Evolutionary conservation across 2,113 vertebrate species (phyloP), one percentile per base, ranked within the genome.

Genomic region (Lepisosteus osseus): DNA sequence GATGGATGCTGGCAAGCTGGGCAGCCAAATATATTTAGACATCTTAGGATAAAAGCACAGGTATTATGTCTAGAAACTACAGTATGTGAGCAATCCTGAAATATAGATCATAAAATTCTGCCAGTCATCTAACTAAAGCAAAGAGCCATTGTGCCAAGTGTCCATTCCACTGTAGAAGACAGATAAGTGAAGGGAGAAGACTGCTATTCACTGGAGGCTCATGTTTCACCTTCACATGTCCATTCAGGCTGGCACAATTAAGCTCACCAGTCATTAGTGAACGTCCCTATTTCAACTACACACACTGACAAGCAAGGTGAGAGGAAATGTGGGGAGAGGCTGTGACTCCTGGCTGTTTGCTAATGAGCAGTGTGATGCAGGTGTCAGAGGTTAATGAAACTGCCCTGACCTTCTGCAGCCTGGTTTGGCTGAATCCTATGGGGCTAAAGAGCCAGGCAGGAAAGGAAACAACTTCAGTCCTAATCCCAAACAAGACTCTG

Each of bases 381-480:
- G n/a, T 61, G 67, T 64, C 61, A 74, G 15, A 51, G 67, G 67
- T 55, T 44, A 74, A 56, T 56, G 47, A 73, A 67, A 65, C 47
- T 4, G 44, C 6, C 55, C 61, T 12, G n/a, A 11, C 65, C 51
- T 65, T n/a, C 11, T 51, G 11, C 13, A 3, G 51, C 40, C 3
- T 15, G 17, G 40, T 54, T 6, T 2, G 15, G 57, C 8, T 40
- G n/a, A 44, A 44, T 13, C n/a, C 47, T 11, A 13, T n/a, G 3
- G 15, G 54, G 15, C 7, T 44, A 74, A 12, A n/a, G 59, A 63
- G n/a, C 15, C 13, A 67, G 61, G 66, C 44, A 43, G 47, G 6
- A 45, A 57, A 62, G 67, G 72, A 74, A 69, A 66, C 55, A 56
- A 56, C 57, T 55, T 54, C 59, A 45, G 67, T 59, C 67, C 56